Conservation (phyloP, 2,113 vertebrate genomes). For the Patagioenas fasciata region DNA sequence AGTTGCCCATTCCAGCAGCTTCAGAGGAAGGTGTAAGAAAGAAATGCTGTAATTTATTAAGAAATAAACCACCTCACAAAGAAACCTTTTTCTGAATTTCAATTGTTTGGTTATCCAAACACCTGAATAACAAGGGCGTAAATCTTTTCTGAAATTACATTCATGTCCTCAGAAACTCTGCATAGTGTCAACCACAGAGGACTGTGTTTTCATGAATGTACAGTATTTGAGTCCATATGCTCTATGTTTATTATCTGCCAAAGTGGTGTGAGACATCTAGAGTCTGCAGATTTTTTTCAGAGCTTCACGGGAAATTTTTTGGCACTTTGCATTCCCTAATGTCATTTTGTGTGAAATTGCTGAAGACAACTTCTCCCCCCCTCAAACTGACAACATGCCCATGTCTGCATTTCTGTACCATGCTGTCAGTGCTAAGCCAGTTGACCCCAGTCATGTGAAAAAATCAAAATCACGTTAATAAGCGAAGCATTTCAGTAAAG, state of each 20-base stretch:
- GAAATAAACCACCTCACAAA: background rate
- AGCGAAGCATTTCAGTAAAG: slow-evolving; percentile 15
- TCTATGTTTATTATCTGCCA: slow-evolving; percentile 44
- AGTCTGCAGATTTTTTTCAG: slow-evolving; percentile 45
- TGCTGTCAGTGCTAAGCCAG: slow-evolving; percentile 12
- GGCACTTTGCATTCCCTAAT: slow-evolving; percentile 8
- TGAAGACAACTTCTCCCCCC: background rate
- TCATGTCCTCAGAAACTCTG: background rate
- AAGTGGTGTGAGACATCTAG: slow-evolving; percentile 50
- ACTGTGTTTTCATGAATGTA: background rate
- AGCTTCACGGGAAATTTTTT: slow-evolving; percentile 27
- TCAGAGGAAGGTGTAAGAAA: background rate
- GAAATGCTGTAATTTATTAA: background rate
- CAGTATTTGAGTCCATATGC: slow-evolving; percentile 31
- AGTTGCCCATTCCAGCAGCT: background rate
- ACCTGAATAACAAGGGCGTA: background rate
- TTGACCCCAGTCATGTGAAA: background rate
- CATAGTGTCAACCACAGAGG: background rate
- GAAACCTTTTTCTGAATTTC: background rate
- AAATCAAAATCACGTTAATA: background rate
- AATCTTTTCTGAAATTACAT: background rate
- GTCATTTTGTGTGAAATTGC: slow-evolving; percentile 54
- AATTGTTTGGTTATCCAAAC: background rate
- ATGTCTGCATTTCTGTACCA: slow-evolving; percentile 19
- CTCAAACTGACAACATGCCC: background rate